A percentile compares a stretch with the other conserved stretches of the same genome.
These are phyloP conservation scores for Arenaria interpres DNA, from an alignment of 2,113 vertebrate species.

Conservation along the genomic window DNA sequence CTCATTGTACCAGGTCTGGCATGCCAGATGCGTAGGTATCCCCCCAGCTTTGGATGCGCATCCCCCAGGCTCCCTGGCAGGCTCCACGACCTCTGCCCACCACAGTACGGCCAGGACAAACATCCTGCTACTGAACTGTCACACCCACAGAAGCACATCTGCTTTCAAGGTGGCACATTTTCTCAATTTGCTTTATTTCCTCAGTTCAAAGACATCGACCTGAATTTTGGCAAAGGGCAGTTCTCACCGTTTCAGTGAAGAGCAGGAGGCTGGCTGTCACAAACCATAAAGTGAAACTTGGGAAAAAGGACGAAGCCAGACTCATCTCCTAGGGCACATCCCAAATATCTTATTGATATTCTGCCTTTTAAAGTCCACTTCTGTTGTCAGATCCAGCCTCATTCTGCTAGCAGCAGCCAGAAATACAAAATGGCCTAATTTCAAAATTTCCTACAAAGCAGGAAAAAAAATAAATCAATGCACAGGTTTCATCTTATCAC, in stretches of 20 bases:
- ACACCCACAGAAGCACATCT: not conserved
- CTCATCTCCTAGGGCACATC: not conserved
- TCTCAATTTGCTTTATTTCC: not conserved
- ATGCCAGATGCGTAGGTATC: too few relatives aligned
- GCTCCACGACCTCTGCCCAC: not conserved
- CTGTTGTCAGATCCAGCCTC: not conserved
- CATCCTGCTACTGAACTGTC: not conserved
- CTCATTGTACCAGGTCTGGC: not conserved
- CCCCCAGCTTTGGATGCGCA: not conserved
- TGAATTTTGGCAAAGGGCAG: not conserved
- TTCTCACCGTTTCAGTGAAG: not conserved
- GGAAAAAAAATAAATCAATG: slow-evolving; percentile 1
- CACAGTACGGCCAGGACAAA: not conserved
- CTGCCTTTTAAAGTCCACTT: not conserved
- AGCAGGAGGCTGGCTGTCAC: not conserved
- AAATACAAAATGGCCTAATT: not conserved
- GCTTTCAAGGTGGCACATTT: not conserved
- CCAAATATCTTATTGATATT: not conserved
- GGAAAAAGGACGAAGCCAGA: not conserved
- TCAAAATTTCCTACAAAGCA: not conserved
- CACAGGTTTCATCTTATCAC: not conserved
- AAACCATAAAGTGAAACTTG: not conserved
- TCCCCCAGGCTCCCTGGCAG: not conserved
- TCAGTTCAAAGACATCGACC: not conserved
- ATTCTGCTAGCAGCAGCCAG: not conserved